Base-by-base conservation (phyloP, 2,888 invertebrate species). In the Machimus atricapillus region DNA sequence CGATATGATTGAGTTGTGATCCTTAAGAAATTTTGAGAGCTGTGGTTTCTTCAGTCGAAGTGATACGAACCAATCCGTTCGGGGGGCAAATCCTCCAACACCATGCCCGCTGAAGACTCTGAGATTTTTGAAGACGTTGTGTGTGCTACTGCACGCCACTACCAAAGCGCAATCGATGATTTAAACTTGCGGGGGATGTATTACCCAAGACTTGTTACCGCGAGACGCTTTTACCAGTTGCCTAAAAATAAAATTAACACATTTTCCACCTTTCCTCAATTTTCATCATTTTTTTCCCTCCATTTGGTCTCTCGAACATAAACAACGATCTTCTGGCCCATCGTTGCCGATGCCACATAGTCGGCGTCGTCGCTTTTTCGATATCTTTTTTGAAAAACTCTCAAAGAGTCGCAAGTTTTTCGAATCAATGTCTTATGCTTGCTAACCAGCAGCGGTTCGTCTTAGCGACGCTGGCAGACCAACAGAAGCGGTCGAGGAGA, bases 101-200 rank as follows among this genome's bases (percentile, higher is more conserved):
- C 66, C 66, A 66, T 23, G 66, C 12, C 66, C 66, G 12, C 12
- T 66, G 27, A 66, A 66, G 66, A 66, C 12, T 56, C 19, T 19
- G 27, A 66, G 66, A 66, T 27, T 66, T 66, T 12, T 66, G 66
- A 66, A 19, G 12, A 19, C 66, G 66, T 19, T 9, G 14, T 66
- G 66, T 66, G 52, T 27, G 56, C 34, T 58, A 23, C 83, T 37
- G 40, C 83, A 66, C 9, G 66, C 66, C 66, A 73, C 12, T 74
- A 74, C 85, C 74, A 85, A 85, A 85, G 73, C 82, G 37, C 85
- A 86, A 56, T 34, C 19, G 40, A 56, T 56, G 77, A 77, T 77
- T 74, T 86, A n/a, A 77, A 52, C 19, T 77, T 77, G 86, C 86
- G 86, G 86, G 86, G 86, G 86, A 86, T 77, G 86, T 77, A 86